Conservation (phyloP, 2,113 vertebrate species). For the Cinclus cinclus region DNA sequence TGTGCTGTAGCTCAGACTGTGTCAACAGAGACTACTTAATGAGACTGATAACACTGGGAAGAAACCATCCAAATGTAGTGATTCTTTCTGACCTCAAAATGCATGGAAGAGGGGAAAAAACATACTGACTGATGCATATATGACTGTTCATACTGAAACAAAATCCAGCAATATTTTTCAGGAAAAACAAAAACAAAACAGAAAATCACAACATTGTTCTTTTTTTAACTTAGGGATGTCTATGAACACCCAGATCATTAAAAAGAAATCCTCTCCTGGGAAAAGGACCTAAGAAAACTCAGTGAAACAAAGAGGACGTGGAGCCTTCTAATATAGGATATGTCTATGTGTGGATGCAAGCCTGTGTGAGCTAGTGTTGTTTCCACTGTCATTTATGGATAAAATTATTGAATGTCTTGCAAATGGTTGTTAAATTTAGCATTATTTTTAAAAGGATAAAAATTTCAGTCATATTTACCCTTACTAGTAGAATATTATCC, state of each 20-base stretch:
- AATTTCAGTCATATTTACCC: not conserved
- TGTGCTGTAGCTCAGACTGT: not conserved
- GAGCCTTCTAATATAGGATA: not conserved
- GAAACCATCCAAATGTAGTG: not conserved
- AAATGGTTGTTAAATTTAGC: rapidly evolving
- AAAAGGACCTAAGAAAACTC: not conserved
- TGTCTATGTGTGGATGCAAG: too few relatives aligned
- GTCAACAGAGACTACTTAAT: not conserved
- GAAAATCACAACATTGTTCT: not conserved
- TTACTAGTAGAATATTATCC: not conserved
- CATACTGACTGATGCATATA: not conserved
- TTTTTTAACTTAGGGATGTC: not conserved
- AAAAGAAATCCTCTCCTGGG: not conserved
- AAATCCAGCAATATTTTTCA: not conserved
- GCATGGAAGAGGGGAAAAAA: not conserved
- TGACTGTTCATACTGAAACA: not conserved
- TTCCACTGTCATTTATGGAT: not conserved
- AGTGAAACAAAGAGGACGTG: not conserved
- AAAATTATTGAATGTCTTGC: not conserved
- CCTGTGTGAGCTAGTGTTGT: not conserved
- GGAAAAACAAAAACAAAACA: not conserved
- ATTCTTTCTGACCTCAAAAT: not conserved
- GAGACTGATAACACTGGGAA: not conserved
- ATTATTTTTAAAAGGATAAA: not conserved
- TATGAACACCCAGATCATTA: not conserved